phyloP scores from a whole-genome alignment of 2,113 vertebrate genomes.

The Indri indri region DNA sequence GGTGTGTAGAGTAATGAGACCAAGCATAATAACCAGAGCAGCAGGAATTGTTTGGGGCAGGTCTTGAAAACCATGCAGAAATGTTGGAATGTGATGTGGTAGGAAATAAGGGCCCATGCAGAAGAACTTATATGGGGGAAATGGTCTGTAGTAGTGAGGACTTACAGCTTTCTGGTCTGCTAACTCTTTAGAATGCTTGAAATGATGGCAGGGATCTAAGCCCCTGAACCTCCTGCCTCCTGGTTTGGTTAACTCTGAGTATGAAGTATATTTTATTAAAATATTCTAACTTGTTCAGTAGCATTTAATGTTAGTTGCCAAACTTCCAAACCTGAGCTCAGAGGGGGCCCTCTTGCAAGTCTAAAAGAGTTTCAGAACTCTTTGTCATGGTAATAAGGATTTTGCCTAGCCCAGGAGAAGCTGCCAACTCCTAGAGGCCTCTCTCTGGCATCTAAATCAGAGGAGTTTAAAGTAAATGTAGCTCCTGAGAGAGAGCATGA shows the following conservation, averaged over 20 bases:
- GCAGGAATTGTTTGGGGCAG: background rate
- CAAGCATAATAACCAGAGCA: background rate
- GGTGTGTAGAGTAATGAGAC: background rate
- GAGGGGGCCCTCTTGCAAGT: background rate
- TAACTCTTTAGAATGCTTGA: background rate
- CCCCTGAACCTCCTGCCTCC: background rate
- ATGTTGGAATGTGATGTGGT: background rate
- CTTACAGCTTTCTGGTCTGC: background rate
- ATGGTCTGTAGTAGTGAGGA: background rate
- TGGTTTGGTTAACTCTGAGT: constrained; percentile 7
- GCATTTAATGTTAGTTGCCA: constrained; percentile 5
- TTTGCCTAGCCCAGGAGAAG: constrained; percentile 1
- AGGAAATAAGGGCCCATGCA: background rate
- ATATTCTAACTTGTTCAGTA: constrained; percentile 29
- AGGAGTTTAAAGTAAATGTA: constrained; percentile 20
- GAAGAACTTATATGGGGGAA: background rate
- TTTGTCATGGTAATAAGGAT: constrained; percentile 19
- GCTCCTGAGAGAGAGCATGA: background rate
- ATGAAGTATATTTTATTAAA: constrained; percentile 42
- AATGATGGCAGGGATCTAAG: constrained; percentile 10
- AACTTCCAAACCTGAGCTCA: constrained; percentile 17
- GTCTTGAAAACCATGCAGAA: constrained; percentile 36
- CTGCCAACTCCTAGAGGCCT: background rate
- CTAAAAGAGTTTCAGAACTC: constrained; percentile 28
- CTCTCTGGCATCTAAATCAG: background rate